Base-by-base conservation (phyloP, 2,888 invertebrate species). In the Peribatodes rhomboidaria region DNA sequence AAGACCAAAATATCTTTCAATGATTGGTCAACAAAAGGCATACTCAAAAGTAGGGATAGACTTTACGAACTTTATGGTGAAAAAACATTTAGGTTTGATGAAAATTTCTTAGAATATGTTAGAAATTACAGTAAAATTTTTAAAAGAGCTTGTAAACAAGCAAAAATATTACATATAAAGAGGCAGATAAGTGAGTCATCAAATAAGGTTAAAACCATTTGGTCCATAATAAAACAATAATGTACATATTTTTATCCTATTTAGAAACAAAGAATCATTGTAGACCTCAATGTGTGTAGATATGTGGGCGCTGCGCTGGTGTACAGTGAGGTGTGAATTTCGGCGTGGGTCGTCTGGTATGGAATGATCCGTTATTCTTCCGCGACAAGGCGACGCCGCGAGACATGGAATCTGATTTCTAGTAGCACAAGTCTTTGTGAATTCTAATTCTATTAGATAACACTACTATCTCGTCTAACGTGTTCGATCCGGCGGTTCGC, bases 331-430 rank as follows among this genome's bases (percentile, higher is more conserved):
- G 55, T 61, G 56, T 58, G 42, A 33, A 70, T 68, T 68, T 68
- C 42, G 46, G 68, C 64, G 72, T 82, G 76, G 84, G 83, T 63
- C 31, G 78, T 61, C 47, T 64, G 70, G 73, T 77, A 78, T 74
- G 71, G 70, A 64, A 62, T 68, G 73, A 76, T 75, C 84, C 82
- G 84, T 83, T 84, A 83, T 71, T 75, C 80, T 74, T 75, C 74
- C 71, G 71, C 76, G 76, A 75, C 74, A 71, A 68, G 2, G 9
- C 47, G 64, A 58, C 59, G 68, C 68, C 64, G 16, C 49, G 16
- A 46, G 61, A 68, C 68, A 71, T 27, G 27, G 27, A 2, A 6
- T 71, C 73, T 62, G 72, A 72, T 77, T 76, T 73, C 61, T 61
- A 67, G 65, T 61, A 60, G 58, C 54, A 52, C 62, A 55, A 64